These are phyloP conservation scores for Octodonta nipae DNA, from an alignment of 2,888 invertebrate genomes.

Conservation along the genomic window DNA sequence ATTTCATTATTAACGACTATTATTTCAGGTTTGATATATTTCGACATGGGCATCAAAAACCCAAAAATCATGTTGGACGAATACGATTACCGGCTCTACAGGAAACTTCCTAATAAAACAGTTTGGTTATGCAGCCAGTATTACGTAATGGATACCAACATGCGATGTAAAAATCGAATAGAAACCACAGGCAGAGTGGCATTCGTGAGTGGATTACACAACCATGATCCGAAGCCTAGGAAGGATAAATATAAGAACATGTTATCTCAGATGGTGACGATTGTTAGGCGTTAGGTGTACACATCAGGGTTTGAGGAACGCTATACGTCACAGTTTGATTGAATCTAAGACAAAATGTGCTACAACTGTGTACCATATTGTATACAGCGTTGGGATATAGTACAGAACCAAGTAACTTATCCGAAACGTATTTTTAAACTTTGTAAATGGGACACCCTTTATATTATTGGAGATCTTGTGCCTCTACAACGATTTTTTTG, in stretches of 20 bases:
- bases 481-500: too few relatives aligned
- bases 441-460: too few relatives aligned
- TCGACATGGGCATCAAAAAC: slow-evolving; percentile 18
- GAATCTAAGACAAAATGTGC: too few relatives aligned
- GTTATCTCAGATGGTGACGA: slow-evolving; percentile 18
- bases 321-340: too few relatives aligned
- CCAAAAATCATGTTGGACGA: slow-evolving; percentile 19
- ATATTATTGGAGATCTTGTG: too few relatives aligned
- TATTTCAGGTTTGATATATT: slow-evolving; percentile 17
- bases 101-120: slow-evolving; percentile 15
- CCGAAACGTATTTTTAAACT: too few relatives aligned
- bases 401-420: too few relatives aligned
- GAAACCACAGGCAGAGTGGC: slow-evolving; percentile 19
- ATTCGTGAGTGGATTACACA: slow-evolving; percentile 18
- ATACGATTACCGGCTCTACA: slow-evolving; percentile 15
- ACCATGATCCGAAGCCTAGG: slow-evolving; percentile 17
- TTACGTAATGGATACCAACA: slow-evolving; percentile 11
- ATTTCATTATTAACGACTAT: too few relatives aligned
- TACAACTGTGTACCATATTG: too few relatives aligned
- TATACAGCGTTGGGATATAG: too few relatives aligned
- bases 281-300: slow-evolving; percentile 15
- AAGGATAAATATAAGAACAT: slow-evolving; percentile 18
- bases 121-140: slow-evolving; percentile 18
- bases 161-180: slow-evolving; percentile 18
- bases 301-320: too few relatives aligned